phyloP scores from a whole-genome alignment of 2,888 invertebrate species.

The Caenorhabditis afra region DNA sequence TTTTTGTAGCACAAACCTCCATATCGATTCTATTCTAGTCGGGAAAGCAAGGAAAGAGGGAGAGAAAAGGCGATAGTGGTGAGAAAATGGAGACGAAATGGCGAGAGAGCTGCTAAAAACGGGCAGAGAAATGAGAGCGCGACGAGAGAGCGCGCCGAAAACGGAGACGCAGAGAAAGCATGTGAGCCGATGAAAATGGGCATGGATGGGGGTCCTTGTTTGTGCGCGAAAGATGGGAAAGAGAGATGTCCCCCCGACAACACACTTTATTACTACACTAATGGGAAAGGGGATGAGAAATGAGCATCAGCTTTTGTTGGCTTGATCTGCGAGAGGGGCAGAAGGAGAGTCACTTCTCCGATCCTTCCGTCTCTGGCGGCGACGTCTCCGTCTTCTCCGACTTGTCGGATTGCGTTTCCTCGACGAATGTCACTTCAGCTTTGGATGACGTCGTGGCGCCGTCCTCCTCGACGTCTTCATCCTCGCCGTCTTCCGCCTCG shows the following conservation, averaged over 20 bases:
- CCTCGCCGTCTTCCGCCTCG: constrained; percentile 3
- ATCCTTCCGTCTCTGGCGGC: too few relatives aligned
- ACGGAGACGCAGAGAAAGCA: not conserved
- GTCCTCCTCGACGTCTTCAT: not conserved
- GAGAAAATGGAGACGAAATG: constrained; percentile 4
- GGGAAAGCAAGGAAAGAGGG: not conserved
- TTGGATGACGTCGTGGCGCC: constrained; percentile 2
- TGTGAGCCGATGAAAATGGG: not conserved
- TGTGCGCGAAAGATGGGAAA: not conserved
- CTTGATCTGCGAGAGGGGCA: too few relatives aligned
- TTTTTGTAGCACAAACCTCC: constrained; percentile 13
- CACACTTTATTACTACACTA: too few relatives aligned
- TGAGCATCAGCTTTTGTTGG: too few relatives aligned
- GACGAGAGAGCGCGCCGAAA: not conserved
- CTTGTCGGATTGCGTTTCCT: not conserved
- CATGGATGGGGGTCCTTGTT: not conserved
- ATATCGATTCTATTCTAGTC: constrained; percentile 1
- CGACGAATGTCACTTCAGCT: not conserved
- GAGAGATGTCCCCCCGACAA: not conserved
- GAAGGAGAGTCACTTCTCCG: constrained; percentile 7
- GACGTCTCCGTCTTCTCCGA: not conserved
- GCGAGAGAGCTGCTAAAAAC: constrained; percentile 5
- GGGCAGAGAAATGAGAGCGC: not conserved
- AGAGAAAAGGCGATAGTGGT: not conserved
- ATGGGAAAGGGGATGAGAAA: too few relatives aligned